phyloP scores from a whole-genome alignment of 2,113 vertebrate species.

The Lutjanus erythropterus region DNA sequence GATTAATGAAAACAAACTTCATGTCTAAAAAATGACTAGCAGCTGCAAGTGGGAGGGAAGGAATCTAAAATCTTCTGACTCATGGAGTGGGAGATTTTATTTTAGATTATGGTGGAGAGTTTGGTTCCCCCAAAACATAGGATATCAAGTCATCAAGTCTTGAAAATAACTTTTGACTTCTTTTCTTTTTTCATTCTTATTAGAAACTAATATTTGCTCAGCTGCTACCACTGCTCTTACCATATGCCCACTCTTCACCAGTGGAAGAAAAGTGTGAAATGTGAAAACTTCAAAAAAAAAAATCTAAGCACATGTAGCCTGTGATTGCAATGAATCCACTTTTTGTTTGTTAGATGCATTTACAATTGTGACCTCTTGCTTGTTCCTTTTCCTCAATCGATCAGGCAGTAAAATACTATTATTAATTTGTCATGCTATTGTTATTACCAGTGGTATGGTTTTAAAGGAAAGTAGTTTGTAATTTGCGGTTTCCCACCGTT shows the following conservation, averaged over 20 bases:
- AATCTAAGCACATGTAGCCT: neutral
- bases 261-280: neutral
- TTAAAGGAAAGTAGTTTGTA: neutral
- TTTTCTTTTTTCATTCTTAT: neutral
- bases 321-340: neutral
- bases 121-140: neutral
- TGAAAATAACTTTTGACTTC: neutral
- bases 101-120: neutral
- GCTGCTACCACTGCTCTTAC: neutral
- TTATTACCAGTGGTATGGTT: neutral
- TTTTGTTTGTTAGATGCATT: neutral
- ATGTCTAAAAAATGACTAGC: neutral
- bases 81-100: slow-evolving; percentile 8
- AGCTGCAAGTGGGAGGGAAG: slow-evolving; percentile 32
- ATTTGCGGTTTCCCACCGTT: too few species aligned
- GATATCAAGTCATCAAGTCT: neutral
- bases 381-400: neutral
- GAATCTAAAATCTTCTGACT: neutral
- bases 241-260: too few species aligned
- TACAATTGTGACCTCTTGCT: neutral
- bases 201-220: neutral
- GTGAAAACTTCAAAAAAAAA: neutral
- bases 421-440: too few species aligned
- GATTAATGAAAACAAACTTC: neutral
- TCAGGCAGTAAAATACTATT: neutral